Base-by-base conservation (phyloP, 1,140 invertebrate species). In the Eueides isabella region DNA sequence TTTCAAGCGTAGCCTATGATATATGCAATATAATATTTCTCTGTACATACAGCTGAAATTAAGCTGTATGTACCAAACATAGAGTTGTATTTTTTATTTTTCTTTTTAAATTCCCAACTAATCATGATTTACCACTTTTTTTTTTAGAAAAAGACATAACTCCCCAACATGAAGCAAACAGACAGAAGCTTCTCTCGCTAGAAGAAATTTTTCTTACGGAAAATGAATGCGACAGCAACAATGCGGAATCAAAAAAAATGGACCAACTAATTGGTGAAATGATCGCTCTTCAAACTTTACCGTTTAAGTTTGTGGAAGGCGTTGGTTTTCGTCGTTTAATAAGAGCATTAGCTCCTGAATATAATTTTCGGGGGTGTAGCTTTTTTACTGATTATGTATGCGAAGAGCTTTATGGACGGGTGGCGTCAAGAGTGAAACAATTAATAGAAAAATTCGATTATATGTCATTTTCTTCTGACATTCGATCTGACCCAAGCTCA, bases 301-400 rank as follows among this genome's bases (percentile, higher is more conserved):
- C 79, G 4, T 80, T 80, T 63, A 76, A 55, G 76, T 80, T 79
- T 38, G 35, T 38, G 35, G 35, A 38, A 16, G 35, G 14, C 11
- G 2, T 38, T 38, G 35, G 35, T 12, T 38, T 38, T 38, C 35
- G 35, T 38, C 35, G 35, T 12, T 38, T 38, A 12, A 38, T 38
- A 11, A 38, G 0, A 38, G 11, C 14, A 38, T 38, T 38, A 38
- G 35, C 35, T 2, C 35, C 35, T 38, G 35, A 11, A 38, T 38
- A 38, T 38, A 38, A 38, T 38, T 38, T 38, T 14, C 74, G 70
- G 55, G 79, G 79, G 29, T 66, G 75, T 9, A 77, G 70, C 72
- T 83, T 79, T 79, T 79, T 79, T 75, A 79, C 76, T 64, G 72
- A 78, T 66, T 78, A 35, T 71, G 77, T 78, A 44, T 82, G 78